Conservation (phyloP, 2,113 vertebrate genomes). For the Lasiurus cinereus region DNA sequence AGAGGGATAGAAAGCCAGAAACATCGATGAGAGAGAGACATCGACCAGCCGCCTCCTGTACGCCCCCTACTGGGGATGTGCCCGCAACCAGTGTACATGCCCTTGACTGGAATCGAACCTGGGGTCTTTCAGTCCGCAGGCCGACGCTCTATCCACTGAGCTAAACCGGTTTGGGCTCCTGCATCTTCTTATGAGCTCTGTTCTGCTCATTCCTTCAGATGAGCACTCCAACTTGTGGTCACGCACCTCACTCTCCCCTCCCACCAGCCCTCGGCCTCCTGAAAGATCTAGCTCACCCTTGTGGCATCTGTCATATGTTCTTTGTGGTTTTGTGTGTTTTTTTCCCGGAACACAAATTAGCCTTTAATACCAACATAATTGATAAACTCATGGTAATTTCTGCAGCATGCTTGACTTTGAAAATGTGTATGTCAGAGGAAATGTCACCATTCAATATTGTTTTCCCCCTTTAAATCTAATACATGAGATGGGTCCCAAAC, state of each 20-base stretch:
- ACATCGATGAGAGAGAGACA: too few species aligned
- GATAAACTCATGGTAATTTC: neutral
- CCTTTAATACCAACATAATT: neutral
- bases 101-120: too few species aligned
- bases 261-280: accelerated
- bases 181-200: neutral
- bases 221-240: neutral
- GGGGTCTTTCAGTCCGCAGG: too few species aligned
- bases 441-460: neutral
- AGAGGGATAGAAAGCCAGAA: too few species aligned
- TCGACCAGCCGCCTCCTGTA: too few species aligned
- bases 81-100: too few species aligned
- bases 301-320: neutral
- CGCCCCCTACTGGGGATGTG: too few species aligned
- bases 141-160: too few species aligned
- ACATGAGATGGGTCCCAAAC: neutral
- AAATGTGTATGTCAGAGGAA: neutral
- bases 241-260: neutral
- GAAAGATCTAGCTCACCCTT: neutral
- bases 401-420: conserved; percentile 16
- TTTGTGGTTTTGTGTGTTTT: neutral
- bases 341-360: neutral
- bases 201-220: neutral
- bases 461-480: conserved; percentile 29
- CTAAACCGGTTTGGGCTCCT: too few species aligned